Evolutionary conservation across 1,140 invertebrate genomes (phyloP).

Genomic region (Rhynchophorus ferrugineus): DNA sequence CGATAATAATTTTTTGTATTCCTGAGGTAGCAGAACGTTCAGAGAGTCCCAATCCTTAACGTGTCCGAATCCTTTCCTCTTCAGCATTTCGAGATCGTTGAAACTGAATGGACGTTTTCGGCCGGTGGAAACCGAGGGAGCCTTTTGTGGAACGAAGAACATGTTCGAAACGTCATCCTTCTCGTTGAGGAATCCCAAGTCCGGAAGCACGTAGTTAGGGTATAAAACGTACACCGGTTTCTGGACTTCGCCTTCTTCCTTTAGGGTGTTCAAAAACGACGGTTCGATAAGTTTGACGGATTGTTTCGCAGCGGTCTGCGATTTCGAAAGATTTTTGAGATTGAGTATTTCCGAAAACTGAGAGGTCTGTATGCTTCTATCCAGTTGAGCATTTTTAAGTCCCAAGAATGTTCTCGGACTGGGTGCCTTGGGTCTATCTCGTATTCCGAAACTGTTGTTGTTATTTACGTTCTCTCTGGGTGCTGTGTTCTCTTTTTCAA

Average conservation of each 20-base stretch:
- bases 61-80: slow-evolving; percentile 71
- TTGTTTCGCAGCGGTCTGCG: slow-evolving; percentile 25
- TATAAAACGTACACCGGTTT: slow-evolving; percentile 82
- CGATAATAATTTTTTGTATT: slow-evolving; percentile 66
- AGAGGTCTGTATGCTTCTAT: slow-evolving; percentile 67
- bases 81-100: slow-evolving; percentile 72
- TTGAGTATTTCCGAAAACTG: slow-evolving; percentile 39
- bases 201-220: slow-evolving; percentile 84
- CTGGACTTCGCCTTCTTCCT: slow-evolving; percentile 53
- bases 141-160: slow-evolving; percentile 38
- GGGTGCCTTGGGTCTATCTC: slow-evolving; percentile 40
- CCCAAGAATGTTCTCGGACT: slow-evolving; percentile 24
- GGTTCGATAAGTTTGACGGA: slow-evolving; percentile 52
- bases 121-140: slow-evolving; percentile 32
- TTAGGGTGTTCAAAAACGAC: slow-evolving; percentile 57
- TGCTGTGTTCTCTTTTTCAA: slow-evolving; percentile 26
- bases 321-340: slow-evolving; percentile 29
- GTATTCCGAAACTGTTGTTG: slow-evolving; percentile 37
- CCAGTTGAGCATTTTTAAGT: slow-evolving; percentile 45
- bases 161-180: slow-evolving; percentile 49
- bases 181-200: slow-evolving; percentile 73
- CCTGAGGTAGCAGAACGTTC: slow-evolving; percentile 73
- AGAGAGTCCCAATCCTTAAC: slow-evolving; percentile 87
- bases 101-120: slow-evolving; percentile 67
- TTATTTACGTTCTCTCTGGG: slow-evolving; percentile 46